Conservation (phyloP, 2,113 vertebrate species). For the Perca fluviatilis region DNA sequence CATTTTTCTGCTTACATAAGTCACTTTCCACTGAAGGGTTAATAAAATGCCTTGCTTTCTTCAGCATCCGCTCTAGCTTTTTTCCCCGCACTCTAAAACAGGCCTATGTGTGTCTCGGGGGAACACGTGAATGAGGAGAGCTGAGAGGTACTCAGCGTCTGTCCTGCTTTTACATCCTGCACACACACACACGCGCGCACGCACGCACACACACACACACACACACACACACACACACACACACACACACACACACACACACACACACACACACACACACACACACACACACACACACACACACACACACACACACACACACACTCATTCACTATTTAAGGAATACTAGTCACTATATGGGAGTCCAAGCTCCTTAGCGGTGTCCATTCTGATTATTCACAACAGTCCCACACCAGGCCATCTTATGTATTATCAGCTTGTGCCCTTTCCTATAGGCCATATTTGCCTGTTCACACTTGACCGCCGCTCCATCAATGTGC, state of each 20-base stretch:
- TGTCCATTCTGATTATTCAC: constrained; percentile 32
- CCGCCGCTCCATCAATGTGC: constrained; percentile 22
- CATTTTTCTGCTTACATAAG: constrained; percentile 44
- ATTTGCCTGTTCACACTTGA: constrained; percentile 32
- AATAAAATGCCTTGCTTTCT: constrained; percentile 31
- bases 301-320: constrained; percentile 51
- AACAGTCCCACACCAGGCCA: constrained; percentile 4
- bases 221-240: not conserved
- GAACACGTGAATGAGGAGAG: constrained; percentile 68
- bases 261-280: constrained; percentile 26
- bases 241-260: constrained; percentile 18
- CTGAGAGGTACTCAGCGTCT: constrained; percentile 68
- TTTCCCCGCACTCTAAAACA: constrained; percentile 65
- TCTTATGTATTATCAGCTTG: constrained; percentile 15
- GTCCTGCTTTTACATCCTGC: constrained; percentile 68
- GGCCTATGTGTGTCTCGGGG: constrained; percentile 57
- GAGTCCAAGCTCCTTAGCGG: constrained; percentile 6
- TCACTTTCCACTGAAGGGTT: constrained; percentile 33
- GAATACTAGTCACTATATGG: constrained; percentile 13
- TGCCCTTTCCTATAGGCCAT: constrained; percentile 11
- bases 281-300: constrained; percentile 28
- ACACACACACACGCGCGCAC: constrained; percentile 11
- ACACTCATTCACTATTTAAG: constrained; percentile 66
- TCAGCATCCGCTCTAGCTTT: constrained; percentile 13
- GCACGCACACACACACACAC: constrained; percentile 9